These are phyloP conservation scores for Nothocercus julius DNA, from an alignment of 2,113 vertebrate species.

Conservation along the genomic window DNA sequence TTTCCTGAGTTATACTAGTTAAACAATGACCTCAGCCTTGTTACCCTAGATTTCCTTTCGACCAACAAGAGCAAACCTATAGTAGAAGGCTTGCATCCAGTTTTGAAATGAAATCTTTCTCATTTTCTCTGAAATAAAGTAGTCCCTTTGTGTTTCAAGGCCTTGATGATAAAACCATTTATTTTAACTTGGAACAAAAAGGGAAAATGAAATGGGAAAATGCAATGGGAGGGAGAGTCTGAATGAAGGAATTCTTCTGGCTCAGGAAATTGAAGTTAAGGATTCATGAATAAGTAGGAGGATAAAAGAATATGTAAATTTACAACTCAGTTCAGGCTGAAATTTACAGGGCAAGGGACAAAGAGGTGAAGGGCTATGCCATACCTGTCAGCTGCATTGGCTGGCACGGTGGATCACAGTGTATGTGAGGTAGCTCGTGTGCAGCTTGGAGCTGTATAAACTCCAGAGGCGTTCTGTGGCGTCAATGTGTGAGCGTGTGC, in stretches of 20 bases:
- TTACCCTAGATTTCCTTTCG: slow-evolving; percentile 1
- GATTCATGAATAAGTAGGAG: not conserved
- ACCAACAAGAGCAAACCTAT: not conserved
- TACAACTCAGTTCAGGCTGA: not conserved
- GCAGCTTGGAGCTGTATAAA: not conserved
- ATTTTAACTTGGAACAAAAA: not conserved
- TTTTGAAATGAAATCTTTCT: not conserved
- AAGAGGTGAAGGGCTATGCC: not conserved
- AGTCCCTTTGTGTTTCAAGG: not conserved
- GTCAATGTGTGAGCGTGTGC: rapidly evolving
- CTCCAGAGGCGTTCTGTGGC: not conserved
- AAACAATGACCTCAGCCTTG: slow-evolving; percentile 38
- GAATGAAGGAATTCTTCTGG: not conserved
- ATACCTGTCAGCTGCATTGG: not conserved
- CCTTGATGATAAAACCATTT: not conserved
- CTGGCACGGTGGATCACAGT: rapidly evolving
- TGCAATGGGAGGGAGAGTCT: not conserved
- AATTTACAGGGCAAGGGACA: not conserved
- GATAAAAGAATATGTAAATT: not conserved
- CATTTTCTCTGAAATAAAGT: not conserved
- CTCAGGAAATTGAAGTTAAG: not conserved
- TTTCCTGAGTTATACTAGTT: not conserved
- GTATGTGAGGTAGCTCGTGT: rapidly evolving
- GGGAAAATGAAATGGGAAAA: not conserved
- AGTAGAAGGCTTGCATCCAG: not conserved